phyloP scores from a whole-genome alignment of 23 tunicate genomes.

The Halocynthia aurantium region DNA sequence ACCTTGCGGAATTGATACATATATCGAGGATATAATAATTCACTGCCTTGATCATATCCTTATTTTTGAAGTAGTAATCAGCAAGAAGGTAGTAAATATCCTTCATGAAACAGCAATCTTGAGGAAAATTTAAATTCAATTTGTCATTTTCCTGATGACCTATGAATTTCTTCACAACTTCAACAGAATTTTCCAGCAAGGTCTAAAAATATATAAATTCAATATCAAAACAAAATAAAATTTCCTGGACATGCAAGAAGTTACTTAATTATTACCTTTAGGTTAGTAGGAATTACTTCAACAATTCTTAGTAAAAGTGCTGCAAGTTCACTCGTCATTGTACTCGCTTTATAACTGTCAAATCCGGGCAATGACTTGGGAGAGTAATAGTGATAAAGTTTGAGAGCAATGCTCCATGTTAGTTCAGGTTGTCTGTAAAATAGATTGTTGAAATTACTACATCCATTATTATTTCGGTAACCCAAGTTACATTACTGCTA shows the following conservation, averaged over 20 bases:
- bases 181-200: too few species aligned
- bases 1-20: constrained; percentile 61
- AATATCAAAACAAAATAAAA: too few species aligned
- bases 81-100: constrained; percentile 84
- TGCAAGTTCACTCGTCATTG: constrained; percentile 64
- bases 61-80: constrained; percentile 90
- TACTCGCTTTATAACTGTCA: constrained; percentile 89
- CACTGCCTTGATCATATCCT: constrained; percentile 68
- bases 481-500: too few species aligned
- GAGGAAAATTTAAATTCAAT: too few species aligned
- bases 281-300: not conserved
- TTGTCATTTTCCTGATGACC: too few species aligned
- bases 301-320: constrained; percentile 9
- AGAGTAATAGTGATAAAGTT: constrained; percentile 39
- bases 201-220: too few species aligned
- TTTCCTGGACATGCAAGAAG: too few species aligned
- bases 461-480: too few species aligned
- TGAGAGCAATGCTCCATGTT: constrained; percentile 53
- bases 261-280: too few species aligned
- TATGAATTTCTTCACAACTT: too few species aligned
- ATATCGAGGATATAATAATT: constrained; percentile 74
- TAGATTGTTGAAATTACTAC: too few species aligned
- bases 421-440: not conserved
- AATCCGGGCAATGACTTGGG: constrained; percentile 73
- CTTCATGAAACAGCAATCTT: constrained; percentile 4